These are phyloP conservation scores for Amaurobius ferox DNA, from an alignment of 2,888 invertebrate species.

Conservation along the genomic window DNA sequence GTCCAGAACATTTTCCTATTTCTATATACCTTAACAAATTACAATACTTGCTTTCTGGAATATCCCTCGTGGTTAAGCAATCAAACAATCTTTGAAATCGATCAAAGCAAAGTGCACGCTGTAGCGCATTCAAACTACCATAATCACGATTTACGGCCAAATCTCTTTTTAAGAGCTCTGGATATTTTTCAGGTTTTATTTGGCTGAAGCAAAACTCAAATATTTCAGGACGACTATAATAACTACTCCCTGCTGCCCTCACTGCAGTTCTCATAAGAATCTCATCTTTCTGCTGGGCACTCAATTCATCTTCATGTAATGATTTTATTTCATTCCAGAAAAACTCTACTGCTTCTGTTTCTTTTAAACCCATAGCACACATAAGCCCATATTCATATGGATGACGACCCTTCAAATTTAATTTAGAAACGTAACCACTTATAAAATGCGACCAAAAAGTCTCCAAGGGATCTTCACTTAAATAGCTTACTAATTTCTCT, in stretches of 20 bases:
- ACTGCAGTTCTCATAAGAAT: conserved; percentile 11
- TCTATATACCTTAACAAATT: neutral
- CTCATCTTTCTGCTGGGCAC: neutral
- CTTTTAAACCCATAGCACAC: neutral
- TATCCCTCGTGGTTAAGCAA: neutral
- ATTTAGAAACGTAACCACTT: neutral
- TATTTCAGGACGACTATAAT: conserved; percentile 2
- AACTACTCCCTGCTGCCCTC: neutral
- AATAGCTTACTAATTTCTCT: neutral
- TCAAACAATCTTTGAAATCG: conserved; percentile 19
- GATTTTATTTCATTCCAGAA: conserved; percentile 22
- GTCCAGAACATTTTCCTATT: neutral
- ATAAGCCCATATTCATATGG: conserved; percentile 10
- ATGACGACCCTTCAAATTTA: neutral
- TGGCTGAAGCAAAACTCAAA: conserved; percentile 17
- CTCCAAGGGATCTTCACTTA: neutral
- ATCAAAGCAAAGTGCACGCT: conserved; percentile 11
- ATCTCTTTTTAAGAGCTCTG: neutral
- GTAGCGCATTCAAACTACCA: neutral
- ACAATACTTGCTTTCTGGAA: neutral
- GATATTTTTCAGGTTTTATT: conserved; percentile 17
- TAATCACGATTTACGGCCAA: neutral
- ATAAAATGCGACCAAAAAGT: neutral
- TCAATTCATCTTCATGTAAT: conserved; percentile 3
- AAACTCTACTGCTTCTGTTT: neutral